Conservation (phyloP, 1,140 invertebrate species). For the Melanaphis sacchari region DNA sequence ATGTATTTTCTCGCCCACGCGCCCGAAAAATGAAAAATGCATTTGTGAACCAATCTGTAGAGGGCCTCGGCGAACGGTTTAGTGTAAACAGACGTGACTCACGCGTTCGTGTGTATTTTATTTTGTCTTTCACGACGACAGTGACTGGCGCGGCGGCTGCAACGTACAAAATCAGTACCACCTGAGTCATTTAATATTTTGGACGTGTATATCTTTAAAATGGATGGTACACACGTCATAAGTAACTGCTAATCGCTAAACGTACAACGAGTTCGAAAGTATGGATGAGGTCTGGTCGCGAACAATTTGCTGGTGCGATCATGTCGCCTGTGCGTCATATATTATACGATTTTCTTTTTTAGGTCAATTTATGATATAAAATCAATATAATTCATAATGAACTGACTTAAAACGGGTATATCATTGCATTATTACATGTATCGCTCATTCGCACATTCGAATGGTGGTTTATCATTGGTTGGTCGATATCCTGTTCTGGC, state of each 20-base stretch:
- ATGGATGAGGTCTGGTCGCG: no score
- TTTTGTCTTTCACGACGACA: neutral
- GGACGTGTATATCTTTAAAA: neutral
- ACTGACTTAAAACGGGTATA: no score
- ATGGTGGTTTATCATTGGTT: no score
- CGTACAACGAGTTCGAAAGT: no score
- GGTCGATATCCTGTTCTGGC: no score
- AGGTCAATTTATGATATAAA: neutral
- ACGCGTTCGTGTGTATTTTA: neutral
- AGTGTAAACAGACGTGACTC: conserved; percentile 18
- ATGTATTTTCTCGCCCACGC: neutral
- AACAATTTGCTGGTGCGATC: no score
- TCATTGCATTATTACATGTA: no score
- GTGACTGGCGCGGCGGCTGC: neutral
- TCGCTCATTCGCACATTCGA: no score
- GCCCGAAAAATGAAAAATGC: neutral
- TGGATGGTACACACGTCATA: neutral
- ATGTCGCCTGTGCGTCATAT: neutral
- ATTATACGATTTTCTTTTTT: neutral
- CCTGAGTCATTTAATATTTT: neutral
- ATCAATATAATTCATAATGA: neutral
- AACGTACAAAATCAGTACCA: neutral
- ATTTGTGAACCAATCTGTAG: neutral
- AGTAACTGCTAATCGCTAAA: no score
- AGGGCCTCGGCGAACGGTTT: neutral